Base-by-base conservation (phyloP, 2,888 invertebrate genomes). In the Siphonodentalium dalli region DNA sequence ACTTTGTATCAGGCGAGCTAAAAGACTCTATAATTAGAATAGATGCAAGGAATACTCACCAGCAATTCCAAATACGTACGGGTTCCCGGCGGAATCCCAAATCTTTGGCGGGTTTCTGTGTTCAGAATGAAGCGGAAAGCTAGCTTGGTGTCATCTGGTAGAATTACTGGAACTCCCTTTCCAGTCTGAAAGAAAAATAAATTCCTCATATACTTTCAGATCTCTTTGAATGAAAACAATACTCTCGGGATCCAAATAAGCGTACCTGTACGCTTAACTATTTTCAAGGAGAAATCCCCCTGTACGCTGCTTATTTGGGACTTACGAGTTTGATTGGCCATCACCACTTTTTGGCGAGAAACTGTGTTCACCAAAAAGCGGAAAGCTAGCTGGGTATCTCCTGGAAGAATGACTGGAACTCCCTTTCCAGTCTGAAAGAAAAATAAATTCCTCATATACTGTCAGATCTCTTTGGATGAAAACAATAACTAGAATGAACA, bases 401-500 rank as follows among this genome's bases (percentile, higher is more conserved):
- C 9, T 3, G 58, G 58, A n/a, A 58, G 31, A 3, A 58, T 54
- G 1, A 58, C 58, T 20, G 58, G 58, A 11, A 58, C 58, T 26
- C 54, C 48, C 43, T 33, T 37, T 20, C 58, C 51, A 38, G 47
- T 50, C 58, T 58, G 26, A 18, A 54, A 47, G 20, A 33, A 31
- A 52, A 24, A 23, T 9, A 18, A 24, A 29, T 21, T 9, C 23
- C 20, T 21, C 13, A 21, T 27, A 41, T 24, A 41, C 26, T 27
- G 13, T 26, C 26, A 41, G 28, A 41, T 41, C 27, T n/a, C 26
- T 27, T 28, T n/a, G 26, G 28, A 26, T 41, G 41, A 27, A 24
- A 41, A 26, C 41, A 41, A 27, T n/a, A n/a, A n/a, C n/a, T n/a
- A n/a, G n/a, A n/a, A n/a, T n/a, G n/a, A n/a, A n/a, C n/a, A n/a